Conservation (phyloP, 2,113 vertebrate genomes). For the Catagonus wagneri region DNA sequence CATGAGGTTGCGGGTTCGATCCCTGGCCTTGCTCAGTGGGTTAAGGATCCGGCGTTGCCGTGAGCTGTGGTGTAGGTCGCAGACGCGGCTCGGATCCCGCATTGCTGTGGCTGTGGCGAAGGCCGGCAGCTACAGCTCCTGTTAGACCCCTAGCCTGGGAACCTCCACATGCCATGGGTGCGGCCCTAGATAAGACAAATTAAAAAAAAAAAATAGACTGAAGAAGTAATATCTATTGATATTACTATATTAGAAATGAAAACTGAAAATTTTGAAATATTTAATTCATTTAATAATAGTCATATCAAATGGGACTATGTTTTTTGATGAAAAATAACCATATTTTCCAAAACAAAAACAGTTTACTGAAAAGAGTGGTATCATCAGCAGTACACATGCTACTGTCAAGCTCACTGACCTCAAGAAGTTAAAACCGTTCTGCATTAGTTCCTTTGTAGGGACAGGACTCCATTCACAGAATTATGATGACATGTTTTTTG, state of each 20-base stretch:
- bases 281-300: not conserved
- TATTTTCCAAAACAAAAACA: not conserved
- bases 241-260: slow-evolving; percentile 24
- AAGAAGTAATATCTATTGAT: slow-evolving; percentile 18
- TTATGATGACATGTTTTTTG: not conserved
- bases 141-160: too few relatives aligned
- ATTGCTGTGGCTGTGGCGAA: too few relatives aligned
- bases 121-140: too few relatives aligned
- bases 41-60: too few relatives aligned
- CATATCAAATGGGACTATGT: not conserved
- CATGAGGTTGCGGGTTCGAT: too few relatives aligned
- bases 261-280: slow-evolving; percentile 27
- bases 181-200: too few relatives aligned
- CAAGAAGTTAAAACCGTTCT: not conserved
- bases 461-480: not conserved
- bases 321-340: slow-evolving; percentile 39
- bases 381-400: not conserved
- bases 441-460: not conserved
- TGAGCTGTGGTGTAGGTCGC: too few relatives aligned
- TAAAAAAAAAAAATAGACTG: too few relatives aligned
- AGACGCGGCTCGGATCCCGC: too few relatives aligned
- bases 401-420: not conserved
- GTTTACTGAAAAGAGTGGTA: not conserved
- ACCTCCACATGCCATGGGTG: too few relatives aligned
- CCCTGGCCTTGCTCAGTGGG: too few relatives aligned